Percentiles rank a stretch among this genome's conserved stretches.
Conservation (phyloP, 2,113 vertebrate species). For the Gobio gobio region DNA sequence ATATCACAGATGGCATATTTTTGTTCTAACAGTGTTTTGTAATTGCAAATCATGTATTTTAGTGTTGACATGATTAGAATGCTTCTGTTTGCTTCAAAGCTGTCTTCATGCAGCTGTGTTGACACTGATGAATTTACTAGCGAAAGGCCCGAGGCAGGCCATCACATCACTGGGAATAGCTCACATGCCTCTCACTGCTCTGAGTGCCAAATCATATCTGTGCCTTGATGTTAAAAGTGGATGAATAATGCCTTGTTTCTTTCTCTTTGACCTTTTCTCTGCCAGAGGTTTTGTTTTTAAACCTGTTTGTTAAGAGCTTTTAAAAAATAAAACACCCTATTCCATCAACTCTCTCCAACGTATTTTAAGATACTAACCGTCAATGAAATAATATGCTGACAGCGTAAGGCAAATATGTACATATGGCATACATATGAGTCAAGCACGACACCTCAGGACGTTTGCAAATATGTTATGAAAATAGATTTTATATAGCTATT, state of each 20-base stretch:
- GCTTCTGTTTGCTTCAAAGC: conserved; percentile 55
- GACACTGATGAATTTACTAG: conserved; percentile 73
- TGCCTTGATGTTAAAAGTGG: conserved; percentile 43
- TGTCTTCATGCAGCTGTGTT: conserved; percentile 64
- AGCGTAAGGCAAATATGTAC: background rate
- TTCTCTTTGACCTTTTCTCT: conserved; percentile 16
- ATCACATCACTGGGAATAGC: conserved; percentile 68
- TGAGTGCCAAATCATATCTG: conserved; percentile 39
- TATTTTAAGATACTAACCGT: background rate
- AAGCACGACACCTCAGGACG: background rate
- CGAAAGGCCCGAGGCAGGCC: conserved; percentile 66
- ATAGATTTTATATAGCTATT: background rate
- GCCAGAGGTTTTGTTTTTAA: background rate
- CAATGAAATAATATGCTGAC: background rate
- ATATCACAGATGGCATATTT: conserved; percentile 34
- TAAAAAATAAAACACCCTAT: background rate
- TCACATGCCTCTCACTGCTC: conserved; percentile 58
- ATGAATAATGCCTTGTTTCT: conserved; percentile 44
- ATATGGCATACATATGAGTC: background rate
- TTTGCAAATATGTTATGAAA: background rate
- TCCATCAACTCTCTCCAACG: background rate
- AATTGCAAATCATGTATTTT: conserved; percentile 55
- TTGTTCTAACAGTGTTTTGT: conserved; percentile 20
- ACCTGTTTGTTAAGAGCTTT: background rate
- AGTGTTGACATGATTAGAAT: conserved; percentile 65